Conservation (phyloP, 2,797 vertebrate genomes). For the Rallus crepitans region DNA sequence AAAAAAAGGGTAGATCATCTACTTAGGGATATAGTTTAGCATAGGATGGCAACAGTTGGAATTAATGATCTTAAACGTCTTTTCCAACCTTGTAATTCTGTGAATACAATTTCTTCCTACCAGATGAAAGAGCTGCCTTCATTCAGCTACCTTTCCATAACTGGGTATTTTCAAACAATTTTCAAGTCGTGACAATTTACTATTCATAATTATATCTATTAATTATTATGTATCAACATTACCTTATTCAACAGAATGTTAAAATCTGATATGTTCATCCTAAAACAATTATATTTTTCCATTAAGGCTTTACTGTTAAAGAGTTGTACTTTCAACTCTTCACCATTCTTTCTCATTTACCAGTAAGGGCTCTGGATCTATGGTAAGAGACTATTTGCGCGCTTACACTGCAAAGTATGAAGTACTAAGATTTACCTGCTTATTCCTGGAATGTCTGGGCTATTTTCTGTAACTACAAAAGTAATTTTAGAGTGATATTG, state of each 20-base stretch:
- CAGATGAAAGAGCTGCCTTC: background rate
- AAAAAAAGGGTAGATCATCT: no score
- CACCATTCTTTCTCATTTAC: background rate
- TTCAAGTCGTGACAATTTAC: background rate
- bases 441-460: constrained; percentile 17
- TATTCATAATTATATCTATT: background rate
- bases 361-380: background rate
- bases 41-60: no score
- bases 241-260: background rate
- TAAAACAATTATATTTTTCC: background rate
- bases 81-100: no score
- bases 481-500: background rate
- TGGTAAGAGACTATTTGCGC: background rate
- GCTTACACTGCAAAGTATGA: background rate
- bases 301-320: background rate
- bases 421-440: constrained; percentile 16
- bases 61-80: no score
- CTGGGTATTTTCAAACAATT: background rate
- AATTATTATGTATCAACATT: background rate
- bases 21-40: no score
- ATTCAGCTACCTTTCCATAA: background rate
- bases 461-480: constrained; percentile 35
- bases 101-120: background rate
- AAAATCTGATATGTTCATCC: background rate
- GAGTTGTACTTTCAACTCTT: background rate